Conservation (phyloP, 1,140 invertebrate genomes). For the Pemphigus obesinymphae region DNA sequence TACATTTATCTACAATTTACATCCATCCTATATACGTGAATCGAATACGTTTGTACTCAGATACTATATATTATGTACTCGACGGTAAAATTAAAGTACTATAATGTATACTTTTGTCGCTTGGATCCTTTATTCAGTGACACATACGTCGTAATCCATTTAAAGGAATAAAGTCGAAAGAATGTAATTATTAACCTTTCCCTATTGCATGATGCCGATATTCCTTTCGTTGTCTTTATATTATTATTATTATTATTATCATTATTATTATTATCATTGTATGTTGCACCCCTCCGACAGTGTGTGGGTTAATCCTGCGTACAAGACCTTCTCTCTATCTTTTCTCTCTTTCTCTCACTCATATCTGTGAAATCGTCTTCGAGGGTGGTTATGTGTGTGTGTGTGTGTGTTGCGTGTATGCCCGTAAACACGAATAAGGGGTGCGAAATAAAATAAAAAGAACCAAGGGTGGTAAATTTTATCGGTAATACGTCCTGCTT, state of each 20-base stretch:
- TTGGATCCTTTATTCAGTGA: neutral
- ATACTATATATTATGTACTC: no score
- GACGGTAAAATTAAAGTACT: neutral
- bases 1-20: no score
- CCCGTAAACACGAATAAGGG: neutral
- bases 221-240: conserved; percentile 16
- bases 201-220: neutral
- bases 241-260: conserved; percentile 13
- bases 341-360: neutral
- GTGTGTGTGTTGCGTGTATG: neutral
- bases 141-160: neutral
- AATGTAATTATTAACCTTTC: conserved; percentile 1
- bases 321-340: neutral
- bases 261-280: neutral
- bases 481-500: conserved; percentile 14
- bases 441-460: conserved; percentile 19
- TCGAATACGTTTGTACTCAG: no score
- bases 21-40: no score
- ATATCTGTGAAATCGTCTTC: neutral
- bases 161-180: neutral
- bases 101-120: neutral
- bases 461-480: conserved; percentile 16
- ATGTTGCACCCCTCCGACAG: neutral
- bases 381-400: neutral
- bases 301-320: neutral